Conservation (phyloP, 2,888 invertebrate genomes). For the Spisula solida region DNA sequence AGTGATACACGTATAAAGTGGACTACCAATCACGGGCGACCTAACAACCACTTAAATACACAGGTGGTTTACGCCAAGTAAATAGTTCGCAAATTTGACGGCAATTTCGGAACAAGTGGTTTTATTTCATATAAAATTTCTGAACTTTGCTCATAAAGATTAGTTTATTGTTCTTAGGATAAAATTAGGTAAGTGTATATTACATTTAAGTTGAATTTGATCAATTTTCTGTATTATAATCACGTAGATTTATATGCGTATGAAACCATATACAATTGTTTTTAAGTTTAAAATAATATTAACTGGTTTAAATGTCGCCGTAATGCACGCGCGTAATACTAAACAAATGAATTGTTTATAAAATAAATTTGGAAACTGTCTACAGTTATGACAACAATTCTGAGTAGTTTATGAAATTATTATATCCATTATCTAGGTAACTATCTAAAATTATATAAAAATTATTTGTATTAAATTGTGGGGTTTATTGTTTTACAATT, state of each 20-base stretch:
- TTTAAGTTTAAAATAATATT: not conserved
- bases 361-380: too few relatives aligned
- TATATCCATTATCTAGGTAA: too few relatives aligned
- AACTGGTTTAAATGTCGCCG: not conserved
- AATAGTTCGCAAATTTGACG: conserved; percentile 39
- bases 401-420: too few relatives aligned
- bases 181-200: not conserved
- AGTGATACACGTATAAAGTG: conserved; percentile 48
- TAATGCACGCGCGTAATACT: not conserved
- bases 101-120: conserved; percentile 42
- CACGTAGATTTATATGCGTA: not conserved
- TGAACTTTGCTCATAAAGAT: not conserved
- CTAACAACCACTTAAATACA: conserved; percentile 52
- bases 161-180: not conserved
- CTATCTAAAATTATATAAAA: too few relatives aligned
- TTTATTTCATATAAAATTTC: not conserved
- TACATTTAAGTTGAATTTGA: not conserved
- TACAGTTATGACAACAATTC: too few relatives aligned
- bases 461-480: too few relatives aligned
- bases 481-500: too few relatives aligned
- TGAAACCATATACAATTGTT: not conserved
- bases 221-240: not conserved
- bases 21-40: conserved; percentile 67
- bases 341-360: not conserved
- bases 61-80: conserved; percentile 61